A percentile compares a stretch with the other conserved stretches of the same genome.
phyloP scores from a whole-genome alignment of 2,113 vertebrate species.

The Dicrurus megarhynchus region DNA sequence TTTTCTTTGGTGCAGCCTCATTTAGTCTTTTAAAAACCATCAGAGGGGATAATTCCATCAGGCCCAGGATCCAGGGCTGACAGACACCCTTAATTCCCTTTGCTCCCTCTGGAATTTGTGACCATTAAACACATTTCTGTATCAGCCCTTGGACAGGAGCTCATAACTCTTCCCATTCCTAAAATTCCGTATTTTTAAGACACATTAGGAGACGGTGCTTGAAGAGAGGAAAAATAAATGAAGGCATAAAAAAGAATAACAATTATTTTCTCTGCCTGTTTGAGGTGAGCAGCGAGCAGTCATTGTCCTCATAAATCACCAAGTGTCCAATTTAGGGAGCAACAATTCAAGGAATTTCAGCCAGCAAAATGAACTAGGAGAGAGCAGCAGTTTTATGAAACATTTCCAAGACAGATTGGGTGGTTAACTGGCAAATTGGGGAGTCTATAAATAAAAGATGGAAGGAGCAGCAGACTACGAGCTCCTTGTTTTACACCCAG shows the following conservation, averaged over 20 bases:
- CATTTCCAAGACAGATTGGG: slow-evolving; percentile 23
- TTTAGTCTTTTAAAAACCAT: not conserved
- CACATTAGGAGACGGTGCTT: not conserved
- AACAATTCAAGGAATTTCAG: not conserved
- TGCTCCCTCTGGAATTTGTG: not conserved
- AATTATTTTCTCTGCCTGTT: not conserved
- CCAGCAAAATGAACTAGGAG: not conserved
- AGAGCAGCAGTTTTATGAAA: not conserved
- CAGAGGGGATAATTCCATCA: not conserved
- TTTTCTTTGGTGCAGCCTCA: not conserved
- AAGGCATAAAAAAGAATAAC: not conserved
- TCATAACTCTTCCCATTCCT: not conserved
- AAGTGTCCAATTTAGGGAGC: not conserved
- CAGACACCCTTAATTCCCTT: not conserved
- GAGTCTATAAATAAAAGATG: slow-evolving; percentile 30
- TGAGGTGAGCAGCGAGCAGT: not conserved
- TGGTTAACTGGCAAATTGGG: slow-evolving; percentile 3
- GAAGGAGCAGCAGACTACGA: not conserved
- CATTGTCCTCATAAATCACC: not conserved
- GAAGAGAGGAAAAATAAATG: not conserved
- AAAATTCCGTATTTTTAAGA: not conserved
- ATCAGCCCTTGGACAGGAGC: not conserved
- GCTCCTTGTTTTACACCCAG: not conserved
- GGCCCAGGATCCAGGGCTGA: not conserved
- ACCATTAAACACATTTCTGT: not conserved